These are phyloP conservation scores for Drosophila prosaltans DNA, from an alignment of 1,140 invertebrate species.

Conservation along the genomic window DNA sequence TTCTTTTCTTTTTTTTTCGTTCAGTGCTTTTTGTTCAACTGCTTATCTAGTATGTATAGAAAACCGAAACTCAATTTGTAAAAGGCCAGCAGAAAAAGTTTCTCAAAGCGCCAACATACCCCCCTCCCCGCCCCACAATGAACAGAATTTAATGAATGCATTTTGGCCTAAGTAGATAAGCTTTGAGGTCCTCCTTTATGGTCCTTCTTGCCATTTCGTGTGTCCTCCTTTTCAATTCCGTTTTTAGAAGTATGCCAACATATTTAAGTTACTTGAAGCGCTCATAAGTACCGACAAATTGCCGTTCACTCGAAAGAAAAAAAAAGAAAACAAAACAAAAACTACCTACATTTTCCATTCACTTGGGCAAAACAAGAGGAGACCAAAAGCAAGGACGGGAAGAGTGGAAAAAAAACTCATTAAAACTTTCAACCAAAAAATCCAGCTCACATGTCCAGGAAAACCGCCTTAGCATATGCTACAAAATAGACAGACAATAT, in stretches of 20 bases:
- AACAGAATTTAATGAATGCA: conserved; percentile 17
- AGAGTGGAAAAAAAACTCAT: conserved; percentile 34
- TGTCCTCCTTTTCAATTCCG: conserved; percentile 15
- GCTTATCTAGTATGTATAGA: background rate
- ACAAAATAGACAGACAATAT: conserved; percentile 31
- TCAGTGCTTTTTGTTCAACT: background rate
- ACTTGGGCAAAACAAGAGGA: background rate
- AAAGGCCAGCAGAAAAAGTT: conserved; percentile 5
- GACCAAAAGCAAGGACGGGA: background rate
- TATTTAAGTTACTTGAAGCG: conserved; percentile 28
- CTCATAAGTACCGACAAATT: conserved; percentile 29
- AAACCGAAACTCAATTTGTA: conserved; percentile 2
- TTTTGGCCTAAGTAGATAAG: conserved; percentile 23
- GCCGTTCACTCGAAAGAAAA: conserved; percentile 1
- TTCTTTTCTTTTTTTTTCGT: background rate
- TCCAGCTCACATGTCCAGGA: conserved; percentile 24
- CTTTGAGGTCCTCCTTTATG: conserved; percentile 1
- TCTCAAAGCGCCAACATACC: background rate
- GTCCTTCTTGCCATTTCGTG: background rate
- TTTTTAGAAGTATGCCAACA: conserved; percentile 26
- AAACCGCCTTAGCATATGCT: conserved; percentile 31
- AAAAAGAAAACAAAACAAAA: background rate
- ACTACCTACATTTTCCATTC: conserved; percentile 9
- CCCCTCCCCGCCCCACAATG: background rate
- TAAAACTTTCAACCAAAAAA: conserved; percentile 35